phyloP scores from a whole-genome alignment of 2,797 vertebrate genomes.

The Rallus crepitans region DNA sequence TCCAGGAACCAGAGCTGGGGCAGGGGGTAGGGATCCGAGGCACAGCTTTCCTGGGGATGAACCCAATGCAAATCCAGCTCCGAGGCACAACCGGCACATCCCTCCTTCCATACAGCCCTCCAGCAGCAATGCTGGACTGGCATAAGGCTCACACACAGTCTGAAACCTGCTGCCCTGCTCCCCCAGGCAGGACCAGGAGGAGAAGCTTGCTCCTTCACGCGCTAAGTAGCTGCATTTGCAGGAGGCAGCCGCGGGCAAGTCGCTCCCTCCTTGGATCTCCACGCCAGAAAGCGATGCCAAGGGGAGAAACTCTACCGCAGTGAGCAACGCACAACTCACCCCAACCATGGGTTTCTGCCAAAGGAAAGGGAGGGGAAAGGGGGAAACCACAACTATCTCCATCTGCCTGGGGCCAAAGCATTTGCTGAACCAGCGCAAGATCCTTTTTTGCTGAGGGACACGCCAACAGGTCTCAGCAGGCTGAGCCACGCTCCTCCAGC shows the following conservation, averaged over 20 bases:
- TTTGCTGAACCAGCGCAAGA: constrained; percentile 51
- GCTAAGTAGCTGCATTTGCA: background rate
- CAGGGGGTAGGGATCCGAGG: background rate
- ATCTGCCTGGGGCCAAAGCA: constrained; percentile 6
- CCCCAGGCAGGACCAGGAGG: background rate
- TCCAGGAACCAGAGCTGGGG: background rate
- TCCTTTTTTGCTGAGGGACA: constrained; percentile 26
- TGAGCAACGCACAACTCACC: constrained; percentile 61
- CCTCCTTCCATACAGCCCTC: background rate
- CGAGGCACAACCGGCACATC: background rate
- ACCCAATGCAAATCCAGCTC: background rate
- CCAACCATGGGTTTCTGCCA: constrained; percentile 51
- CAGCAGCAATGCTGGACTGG: background rate
- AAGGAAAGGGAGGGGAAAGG: constrained; percentile 62
- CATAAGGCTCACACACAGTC: accelerated
- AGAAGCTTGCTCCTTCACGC: background rate
- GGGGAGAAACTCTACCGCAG: constrained; percentile 58
- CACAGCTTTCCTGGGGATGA: background rate
- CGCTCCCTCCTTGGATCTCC: constrained; percentile 25
- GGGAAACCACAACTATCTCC: constrained; percentile 61
- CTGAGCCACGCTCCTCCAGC: constrained; percentile 34
- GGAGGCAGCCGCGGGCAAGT: background rate
- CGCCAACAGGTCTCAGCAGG: background rate
- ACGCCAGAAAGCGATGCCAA: constrained; percentile 53
- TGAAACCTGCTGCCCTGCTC: background rate